Conservation (phyloP, 2,113 vertebrate genomes). For the Dicaeum eximium region DNA sequence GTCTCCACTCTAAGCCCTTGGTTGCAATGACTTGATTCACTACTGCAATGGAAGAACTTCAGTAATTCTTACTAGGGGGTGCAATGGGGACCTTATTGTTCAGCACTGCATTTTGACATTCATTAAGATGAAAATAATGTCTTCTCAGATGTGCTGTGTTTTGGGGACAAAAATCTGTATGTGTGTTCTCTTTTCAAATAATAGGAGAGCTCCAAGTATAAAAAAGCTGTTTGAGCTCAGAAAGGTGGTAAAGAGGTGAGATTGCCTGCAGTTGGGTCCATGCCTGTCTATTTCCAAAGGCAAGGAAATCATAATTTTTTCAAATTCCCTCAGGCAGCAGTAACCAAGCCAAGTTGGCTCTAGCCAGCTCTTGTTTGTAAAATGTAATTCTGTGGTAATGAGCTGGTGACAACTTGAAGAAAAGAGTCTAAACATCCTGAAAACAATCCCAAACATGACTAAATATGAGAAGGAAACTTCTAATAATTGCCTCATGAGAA, state of each 20-base stretch:
- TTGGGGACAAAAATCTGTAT: background rate
- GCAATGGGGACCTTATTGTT: background rate
- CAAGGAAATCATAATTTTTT: slow-evolving; percentile 60
- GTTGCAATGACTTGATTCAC: background rate
- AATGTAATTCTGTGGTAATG: slow-evolving; percentile 74
- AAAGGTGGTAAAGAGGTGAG: slow-evolving; percentile 17
- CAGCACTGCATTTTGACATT: background rate
- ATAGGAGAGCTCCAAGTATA: background rate
- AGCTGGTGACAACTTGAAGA: slow-evolving; percentile 71
- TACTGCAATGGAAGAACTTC: background rate
- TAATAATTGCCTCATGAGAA: slow-evolving; percentile 26
- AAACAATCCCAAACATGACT: slow-evolving; percentile 67
- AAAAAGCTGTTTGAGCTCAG: background rate
- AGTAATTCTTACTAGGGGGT: background rate
- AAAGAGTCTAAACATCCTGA: slow-evolving; percentile 67
- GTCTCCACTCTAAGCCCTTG: background rate
- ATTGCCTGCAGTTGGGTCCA: background rate
- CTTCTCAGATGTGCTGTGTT: background rate
- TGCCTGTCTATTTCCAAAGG: slow-evolving; percentile 52
- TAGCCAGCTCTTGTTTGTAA: slow-evolving; percentile 69
- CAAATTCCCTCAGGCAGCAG: slow-evolving; percentile 56
- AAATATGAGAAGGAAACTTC: slow-evolving; percentile 39
- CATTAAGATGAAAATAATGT: background rate
- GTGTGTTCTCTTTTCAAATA: background rate
- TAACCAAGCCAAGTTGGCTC: slow-evolving; percentile 63